A percentile compares a stretch with the other conserved stretches of the same genome.
Conservation (phyloP, 2,888 invertebrate species). For the Lathronympha strigana region DNA sequence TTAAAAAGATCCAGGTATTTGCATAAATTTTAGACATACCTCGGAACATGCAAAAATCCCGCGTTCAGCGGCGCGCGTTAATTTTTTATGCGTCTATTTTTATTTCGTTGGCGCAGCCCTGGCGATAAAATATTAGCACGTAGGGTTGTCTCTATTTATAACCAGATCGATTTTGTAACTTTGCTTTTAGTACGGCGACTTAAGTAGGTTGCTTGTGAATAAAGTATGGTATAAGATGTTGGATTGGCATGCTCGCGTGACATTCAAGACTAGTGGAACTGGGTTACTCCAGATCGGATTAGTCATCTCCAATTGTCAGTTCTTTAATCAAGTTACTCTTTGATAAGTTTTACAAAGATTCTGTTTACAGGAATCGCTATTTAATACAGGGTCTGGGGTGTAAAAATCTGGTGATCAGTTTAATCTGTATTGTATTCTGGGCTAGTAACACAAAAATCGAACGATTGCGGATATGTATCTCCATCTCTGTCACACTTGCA, state of each 20-base stretch:
- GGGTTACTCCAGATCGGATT: no score
- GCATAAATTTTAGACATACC: constrained; percentile 7
- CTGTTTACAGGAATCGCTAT: no score
- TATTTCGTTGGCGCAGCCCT: constrained; percentile 47
- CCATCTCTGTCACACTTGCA: no score
- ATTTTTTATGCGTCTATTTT: constrained; percentile 39
- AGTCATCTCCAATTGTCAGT: no score
- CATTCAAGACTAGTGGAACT: background rate
- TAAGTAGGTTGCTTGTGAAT: constrained; percentile 34
- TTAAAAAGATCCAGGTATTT: background rate
- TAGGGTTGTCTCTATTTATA: constrained; percentile 52
- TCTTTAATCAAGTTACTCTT: no score
- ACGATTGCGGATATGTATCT: no score
- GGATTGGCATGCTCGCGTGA: background rate
- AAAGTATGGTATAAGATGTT: constrained; percentile 11
- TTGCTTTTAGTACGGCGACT: constrained; percentile 26
- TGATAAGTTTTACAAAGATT: no score
- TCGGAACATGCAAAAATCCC: constrained; percentile 28
- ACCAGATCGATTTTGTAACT: constrained; percentile 48
- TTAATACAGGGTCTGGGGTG: no score
- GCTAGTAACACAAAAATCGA: no score
- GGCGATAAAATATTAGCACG: constrained; percentile 49
- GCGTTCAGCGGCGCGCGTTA: constrained; percentile 19
- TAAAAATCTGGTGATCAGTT: no score
- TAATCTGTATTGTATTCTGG: no score